Conservation (phyloP, 1,140 invertebrate species). For the Temnothorax nylanderi region DNA sequence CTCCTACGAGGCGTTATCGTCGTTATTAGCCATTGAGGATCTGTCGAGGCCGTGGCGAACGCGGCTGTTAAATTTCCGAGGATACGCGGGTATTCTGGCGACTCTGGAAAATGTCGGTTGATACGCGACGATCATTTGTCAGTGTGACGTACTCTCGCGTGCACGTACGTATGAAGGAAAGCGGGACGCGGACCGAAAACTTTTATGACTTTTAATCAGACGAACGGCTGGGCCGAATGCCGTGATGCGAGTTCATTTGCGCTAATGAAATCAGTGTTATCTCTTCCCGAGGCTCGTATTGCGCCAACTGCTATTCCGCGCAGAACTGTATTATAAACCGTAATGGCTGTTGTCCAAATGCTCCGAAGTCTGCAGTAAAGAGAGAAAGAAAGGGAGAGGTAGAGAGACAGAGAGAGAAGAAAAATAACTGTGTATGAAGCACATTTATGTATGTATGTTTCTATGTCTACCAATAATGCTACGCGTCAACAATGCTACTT, state of each 20-base stretch:
- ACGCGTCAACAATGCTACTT: background rate
- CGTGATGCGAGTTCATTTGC: conserved; percentile 75
- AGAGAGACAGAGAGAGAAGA: background rate
- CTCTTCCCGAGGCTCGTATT: conserved; percentile 66
- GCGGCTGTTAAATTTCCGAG: conserved; percentile 58
- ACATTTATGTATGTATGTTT: background rate
- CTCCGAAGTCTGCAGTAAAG: conserved; percentile 20
- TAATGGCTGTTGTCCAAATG: conserved; percentile 57
- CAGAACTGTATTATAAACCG: conserved; percentile 66
- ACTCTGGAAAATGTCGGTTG: conserved; percentile 12
- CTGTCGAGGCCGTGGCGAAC: background rate
- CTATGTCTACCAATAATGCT: conserved; percentile 1
- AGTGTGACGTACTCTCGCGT: conserved; percentile 40
- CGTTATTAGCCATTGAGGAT: background rate
- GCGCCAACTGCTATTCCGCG: conserved; percentile 63
- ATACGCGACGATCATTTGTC: conserved; percentile 61
- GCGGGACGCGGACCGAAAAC: conserved; percentile 57
- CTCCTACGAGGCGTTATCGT: background rate
- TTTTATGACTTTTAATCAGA: conserved; percentile 78
- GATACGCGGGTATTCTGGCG: conserved; percentile 9
- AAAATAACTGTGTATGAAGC: background rate
- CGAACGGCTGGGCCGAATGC: conserved; percentile 64
- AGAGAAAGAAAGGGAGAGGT: background rate
- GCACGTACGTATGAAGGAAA: conserved; percentile 29
- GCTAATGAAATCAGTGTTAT: conserved; percentile 78